A percentile compares a stretch with the other conserved stretches of the same genome.
phyloP scores from a whole-genome alignment of 2,888 invertebrate species.

The Melanophora roralis region DNA sequence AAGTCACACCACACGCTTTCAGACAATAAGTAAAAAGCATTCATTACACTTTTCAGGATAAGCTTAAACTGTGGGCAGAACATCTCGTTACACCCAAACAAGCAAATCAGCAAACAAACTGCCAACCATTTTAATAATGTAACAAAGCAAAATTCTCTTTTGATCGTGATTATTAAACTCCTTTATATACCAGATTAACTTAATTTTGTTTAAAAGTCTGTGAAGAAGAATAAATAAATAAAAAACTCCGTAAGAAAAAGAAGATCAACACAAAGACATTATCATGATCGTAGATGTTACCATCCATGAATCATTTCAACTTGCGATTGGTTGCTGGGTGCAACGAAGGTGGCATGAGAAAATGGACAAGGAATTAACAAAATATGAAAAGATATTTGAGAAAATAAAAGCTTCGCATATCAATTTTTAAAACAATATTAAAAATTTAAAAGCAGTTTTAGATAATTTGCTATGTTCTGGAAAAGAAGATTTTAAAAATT shows the following conservation, averaged over 20 bases:
- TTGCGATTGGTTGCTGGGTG: constrained; percentile 7
- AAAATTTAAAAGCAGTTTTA: too few species aligned
- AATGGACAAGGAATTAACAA: not conserved
- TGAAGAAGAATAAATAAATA: constrained; percentile 9
- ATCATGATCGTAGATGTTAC: constrained; percentile 46
- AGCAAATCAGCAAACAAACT: not conserved
- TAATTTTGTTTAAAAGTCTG: constrained; percentile 5
- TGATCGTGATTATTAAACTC: not conserved
- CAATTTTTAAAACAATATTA: too few species aligned
- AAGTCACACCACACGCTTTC: not conserved
- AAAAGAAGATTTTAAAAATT: too few species aligned
- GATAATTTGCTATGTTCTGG: too few species aligned
- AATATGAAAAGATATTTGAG: constrained; percentile 9
- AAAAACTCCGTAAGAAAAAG: not conserved
- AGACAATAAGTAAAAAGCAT: not conserved
- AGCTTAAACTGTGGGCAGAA: constrained; percentile 14
- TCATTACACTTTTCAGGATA: constrained; percentile 17
- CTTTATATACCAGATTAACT: constrained; percentile 2
- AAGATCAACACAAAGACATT: constrained; percentile 55
- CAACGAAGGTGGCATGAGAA: constrained; percentile 1
- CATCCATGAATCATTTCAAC: constrained; percentile 51
- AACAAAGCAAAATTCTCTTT: constrained; percentile 49
- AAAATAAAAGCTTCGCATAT: too few species aligned
- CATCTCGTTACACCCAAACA: constrained; percentile 28
- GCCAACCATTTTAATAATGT: constrained; percentile 9